Base-by-base conservation (phyloP, 2,113 vertebrate species). In the Benitochromis conjunctus region DNA sequence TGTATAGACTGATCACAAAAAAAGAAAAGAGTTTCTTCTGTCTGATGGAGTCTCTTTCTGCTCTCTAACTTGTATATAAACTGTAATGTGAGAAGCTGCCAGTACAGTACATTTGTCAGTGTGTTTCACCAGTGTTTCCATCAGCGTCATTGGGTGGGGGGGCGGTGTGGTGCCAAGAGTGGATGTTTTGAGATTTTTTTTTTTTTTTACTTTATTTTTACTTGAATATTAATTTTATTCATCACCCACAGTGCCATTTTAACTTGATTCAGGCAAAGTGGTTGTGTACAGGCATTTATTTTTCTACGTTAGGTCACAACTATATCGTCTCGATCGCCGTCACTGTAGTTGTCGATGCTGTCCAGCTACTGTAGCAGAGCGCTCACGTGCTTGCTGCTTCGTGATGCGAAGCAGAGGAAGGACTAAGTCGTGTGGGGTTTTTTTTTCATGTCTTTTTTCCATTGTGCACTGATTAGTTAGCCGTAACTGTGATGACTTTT, bases 71-170 rank as follows among this genome's bases (percentile, higher is more conserved):
- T 96, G 94, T 96, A 96, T 90, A 96, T 96, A 96, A 92, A 88
- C 64, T 87, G 93, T 96, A 90, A 91, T 77, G 93, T 95, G 94
- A 94, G 92, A 92, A 91, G 89, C 94, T 94, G 93, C 91, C 94
- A 92, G 93, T 95, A 86, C 87, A 91, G 92, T 94, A 86, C 92
- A 91, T 94, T 76, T 88, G 94, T 96, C 92, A 81, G 89, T 94
- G 95, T 94, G 89, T 91, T 91, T 93, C 91, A 90, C 94, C 96
- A 96, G 96, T 92, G 94, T 96, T 96, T 96, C 96, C 97, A 96
- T 97, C 92, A 48, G 86, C 95, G 96, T 96, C 95, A 96, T 96
- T 97, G 96, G 95, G 89, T 29, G 41, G 66, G 21, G 66, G 1
- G 41, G 21, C 14, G 82, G 85, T n/a, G 85, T 26, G 91, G 88